Percentiles rank a stretch among this genome's conserved stretches.
phyloP scores from a whole-genome alignment of 2,888 invertebrate species.

The Drosophila imparisetae region DNA sequence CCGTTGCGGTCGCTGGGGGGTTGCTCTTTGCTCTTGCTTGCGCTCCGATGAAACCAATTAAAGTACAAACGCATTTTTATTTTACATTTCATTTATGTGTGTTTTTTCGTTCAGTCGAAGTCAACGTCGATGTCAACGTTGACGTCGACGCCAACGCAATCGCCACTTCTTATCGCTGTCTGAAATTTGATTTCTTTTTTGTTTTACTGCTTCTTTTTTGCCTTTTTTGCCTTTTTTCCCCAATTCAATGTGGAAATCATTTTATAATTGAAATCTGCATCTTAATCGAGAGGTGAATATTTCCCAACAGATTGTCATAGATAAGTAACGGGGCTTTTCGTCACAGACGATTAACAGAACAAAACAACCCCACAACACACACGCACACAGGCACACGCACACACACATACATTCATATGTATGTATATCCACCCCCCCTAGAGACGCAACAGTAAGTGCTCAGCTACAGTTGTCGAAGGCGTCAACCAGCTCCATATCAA shows the following conservation, averaged over 20 bases:
- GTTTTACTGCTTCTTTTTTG: background rate
- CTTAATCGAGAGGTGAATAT: slow-evolving; percentile 10
- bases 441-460: slow-evolving; percentile 28
- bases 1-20: slow-evolving; percentile 36
- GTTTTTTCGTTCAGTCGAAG: slow-evolving; percentile 12
- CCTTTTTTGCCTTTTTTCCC: background rate
- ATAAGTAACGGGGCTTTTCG: slow-evolving; percentile 35
- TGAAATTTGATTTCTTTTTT: slow-evolving; percentile 32
- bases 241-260: slow-evolving; percentile 58
- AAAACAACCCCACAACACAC: slow-evolving; percentile 4
- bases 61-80: slow-evolving; percentile 61
- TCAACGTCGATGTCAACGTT: slow-evolving; percentile 17
- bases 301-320: slow-evolving; percentile 34
- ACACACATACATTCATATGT: background rate
- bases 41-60: slow-evolving; percentile 60
- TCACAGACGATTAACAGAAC: slow-evolving; percentile 39
- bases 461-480: slow-evolving; percentile 43
- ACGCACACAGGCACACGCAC: background rate
- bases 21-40: slow-evolving; percentile 34
- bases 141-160: slow-evolving; percentile 33
- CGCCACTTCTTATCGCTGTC: slow-evolving; percentile 42
- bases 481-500: slow-evolving; percentile 44
- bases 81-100: slow-evolving; percentile 12
- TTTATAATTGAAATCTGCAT: slow-evolving; percentile 26
- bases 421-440: slow-evolving; percentile 20